phyloP scores from a whole-genome alignment of 1,140 invertebrate genomes.

The Drosophila ficusphila region DNA sequence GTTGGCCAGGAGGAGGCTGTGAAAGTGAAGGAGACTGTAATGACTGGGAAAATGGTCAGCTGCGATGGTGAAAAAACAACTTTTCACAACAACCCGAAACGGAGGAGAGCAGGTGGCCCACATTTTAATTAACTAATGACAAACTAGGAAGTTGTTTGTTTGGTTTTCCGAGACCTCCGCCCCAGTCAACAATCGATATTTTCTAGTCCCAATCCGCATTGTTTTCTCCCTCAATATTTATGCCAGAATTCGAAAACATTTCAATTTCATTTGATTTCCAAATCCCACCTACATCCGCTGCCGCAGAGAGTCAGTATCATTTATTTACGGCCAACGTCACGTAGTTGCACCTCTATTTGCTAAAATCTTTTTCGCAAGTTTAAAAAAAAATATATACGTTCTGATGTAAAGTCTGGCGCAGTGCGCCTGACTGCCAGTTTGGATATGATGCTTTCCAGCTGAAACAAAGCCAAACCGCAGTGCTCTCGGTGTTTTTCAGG shows the following conservation, averaged over 20 bases:
- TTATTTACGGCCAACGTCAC: conserved; percentile 53
- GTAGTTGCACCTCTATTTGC: conserved; percentile 29
- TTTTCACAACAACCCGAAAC: neutral
- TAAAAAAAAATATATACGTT: conserved; percentile 7
- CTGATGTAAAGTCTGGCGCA: conserved; percentile 44
- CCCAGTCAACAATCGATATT: conserved; percentile 5
- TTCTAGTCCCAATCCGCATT: neutral
- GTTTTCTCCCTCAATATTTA: conserved; percentile 22
- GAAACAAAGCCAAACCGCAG: conserved; percentile 50
- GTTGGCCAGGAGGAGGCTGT: neutral
- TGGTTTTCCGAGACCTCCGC: neutral
- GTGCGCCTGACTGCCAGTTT: conserved; percentile 24
- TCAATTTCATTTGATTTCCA: conserved; percentile 50
- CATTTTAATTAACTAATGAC: conserved; percentile 5
- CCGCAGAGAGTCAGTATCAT: conserved; percentile 26
- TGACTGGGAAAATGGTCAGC: conserved; percentile 9
- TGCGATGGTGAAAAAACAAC: conserved; percentile 4
- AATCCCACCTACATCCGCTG: conserved; percentile 34
- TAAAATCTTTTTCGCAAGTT: conserved; percentile 46
- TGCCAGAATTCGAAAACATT: conserved; percentile 41
- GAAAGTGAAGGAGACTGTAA: conserved; percentile 10
- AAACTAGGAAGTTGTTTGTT: neutral
- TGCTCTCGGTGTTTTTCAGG: conserved; percentile 35
- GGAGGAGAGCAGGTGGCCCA: no score
- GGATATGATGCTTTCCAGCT: conserved; percentile 13